Base-by-base conservation (phyloP, 64 coral and sea anemone species). In the Trachythela sp. region DNA sequence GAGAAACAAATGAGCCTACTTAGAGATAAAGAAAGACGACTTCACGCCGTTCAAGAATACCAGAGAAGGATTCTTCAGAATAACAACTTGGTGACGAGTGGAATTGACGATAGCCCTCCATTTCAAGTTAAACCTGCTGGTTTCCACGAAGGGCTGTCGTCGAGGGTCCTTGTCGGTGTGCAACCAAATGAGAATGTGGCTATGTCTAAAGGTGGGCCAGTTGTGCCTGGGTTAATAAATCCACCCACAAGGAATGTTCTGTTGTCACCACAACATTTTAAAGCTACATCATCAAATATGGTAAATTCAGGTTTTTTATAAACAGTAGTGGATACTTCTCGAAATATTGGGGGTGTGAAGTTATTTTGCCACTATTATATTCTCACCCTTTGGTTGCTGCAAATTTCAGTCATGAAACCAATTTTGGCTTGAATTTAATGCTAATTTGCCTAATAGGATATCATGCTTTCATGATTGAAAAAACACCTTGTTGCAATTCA, bases 221-320 rank as follows among this genome's bases (percentile, higher is more conserved):
- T 39, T 15, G 37, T 14, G 9, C 4, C 2, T 68, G 20, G 59
- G 15, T 22, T 31, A 22, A 15, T 3, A 34, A 24, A 64, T 52
- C 49, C 13, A 52, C 49, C 68, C 30, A 4, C 75, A 80, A 80
- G 35, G 30, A 80, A 2, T 37, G 2, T 80, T 17, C 75, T 80
- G 0, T 20, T 80, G 35, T 80, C 75, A 14, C 75, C 75, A 80
- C 31, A 80, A 80, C 75, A 80, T 80, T 80, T 80, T 39, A 35
- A 35, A 80, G 15, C 75, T 38, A 35, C 75, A 29, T 37, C 37
- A 39, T 10, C 37, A 36, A 36, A 15, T 80, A 30, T 80, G 56
- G 37, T 80, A 80, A 80, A 2, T 17, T 45, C 42, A 45, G 11
- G 42, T 15, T 80, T 80, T 80, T 36, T 2, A 80, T 72, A 27